Evolutionary conservation across 2,797 vertebrate genomes (phyloP).

Genomic region (Manis crassicaudata): DNA sequence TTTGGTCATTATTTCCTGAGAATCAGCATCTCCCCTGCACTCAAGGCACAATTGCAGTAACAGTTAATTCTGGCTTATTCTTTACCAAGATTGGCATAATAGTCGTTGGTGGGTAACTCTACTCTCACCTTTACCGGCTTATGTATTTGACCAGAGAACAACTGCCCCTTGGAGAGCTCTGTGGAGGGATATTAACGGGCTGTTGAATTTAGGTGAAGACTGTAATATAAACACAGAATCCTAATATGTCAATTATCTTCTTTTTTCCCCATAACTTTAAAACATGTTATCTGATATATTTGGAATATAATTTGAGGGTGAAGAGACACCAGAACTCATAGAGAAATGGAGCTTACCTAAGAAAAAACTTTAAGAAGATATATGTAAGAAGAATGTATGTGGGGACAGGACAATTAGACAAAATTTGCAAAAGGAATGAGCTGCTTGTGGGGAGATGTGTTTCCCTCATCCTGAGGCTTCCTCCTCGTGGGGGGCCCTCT

Average conservation of each 20-base stretch:
- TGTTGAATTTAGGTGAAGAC: neutral
- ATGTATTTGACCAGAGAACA: neutral
- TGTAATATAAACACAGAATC: neutral
- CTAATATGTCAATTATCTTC: neutral
- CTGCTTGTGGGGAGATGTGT: neutral
- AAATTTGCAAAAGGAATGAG: neutral
- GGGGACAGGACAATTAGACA: neutral
- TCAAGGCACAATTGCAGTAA: neutral
- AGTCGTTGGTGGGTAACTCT: neutral
- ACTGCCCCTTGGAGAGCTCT: neutral
- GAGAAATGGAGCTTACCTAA: neutral
- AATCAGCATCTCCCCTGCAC: neutral
- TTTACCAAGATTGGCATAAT: neutral
- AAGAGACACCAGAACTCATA: neutral
- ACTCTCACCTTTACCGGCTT: neutral
- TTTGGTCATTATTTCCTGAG: neutral
- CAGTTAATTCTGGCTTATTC: slow-evolving; percentile 19
- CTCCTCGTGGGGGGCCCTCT: too few relatives aligned
- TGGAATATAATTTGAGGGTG: neutral
- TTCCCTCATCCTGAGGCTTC: neutral
- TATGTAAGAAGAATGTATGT: neutral
- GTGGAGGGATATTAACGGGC: neutral
- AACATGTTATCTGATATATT: neutral
- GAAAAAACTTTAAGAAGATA: neutral
- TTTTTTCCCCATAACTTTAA: neutral